Percentiles rank a stretch among this genome's conserved stretches.
These are phyloP conservation scores for Xerus rutilus DNA, from an alignment of 2,797 vertebrate genomes.

Conservation along the genomic window DNA sequence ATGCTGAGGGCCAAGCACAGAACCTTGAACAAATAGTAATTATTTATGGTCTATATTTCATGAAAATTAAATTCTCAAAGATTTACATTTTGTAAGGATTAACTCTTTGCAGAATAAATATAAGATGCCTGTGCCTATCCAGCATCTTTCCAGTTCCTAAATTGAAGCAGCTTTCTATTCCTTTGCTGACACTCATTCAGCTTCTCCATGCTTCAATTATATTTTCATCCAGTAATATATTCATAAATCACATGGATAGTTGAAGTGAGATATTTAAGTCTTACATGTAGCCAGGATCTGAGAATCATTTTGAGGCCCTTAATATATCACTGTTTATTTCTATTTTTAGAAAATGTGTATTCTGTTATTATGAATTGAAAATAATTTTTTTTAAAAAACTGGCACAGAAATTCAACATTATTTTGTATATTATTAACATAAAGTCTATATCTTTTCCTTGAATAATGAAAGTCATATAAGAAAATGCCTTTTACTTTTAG, in stretches of 20 bases:
- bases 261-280: conserved; percentile 10
- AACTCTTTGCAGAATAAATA: conserved; percentile 6
- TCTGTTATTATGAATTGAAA: conserved; percentile 25
- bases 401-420: not conserved
- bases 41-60: conserved; percentile 57
- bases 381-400: conserved; percentile 29
- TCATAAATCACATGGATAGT: conserved; percentile 52
- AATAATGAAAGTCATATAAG: not conserved
- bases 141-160: not conserved
- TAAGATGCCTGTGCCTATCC: not conserved
- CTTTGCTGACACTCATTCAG: conserved; percentile 7
- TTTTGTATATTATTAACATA: not conserved
- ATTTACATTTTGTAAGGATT: conserved; percentile 51
- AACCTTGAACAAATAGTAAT: conserved; percentile 19
- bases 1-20: not conserved
- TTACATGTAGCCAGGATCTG: not conserved
- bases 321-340: conserved; percentile 15
- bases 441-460: not conserved
- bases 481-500: conserved; percentile 49
- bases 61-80: conserved; percentile 66
- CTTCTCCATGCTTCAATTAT: not conserved
- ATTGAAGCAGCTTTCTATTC: not conserved
- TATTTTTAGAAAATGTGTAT: conserved; percentile 5
- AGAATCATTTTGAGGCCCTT: conserved; percentile 21
- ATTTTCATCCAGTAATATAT: conserved; percentile 27